Evolutionary conservation across 1,140 invertebrate species (phyloP).

Genomic region (Maniola jurtina): DNA sequence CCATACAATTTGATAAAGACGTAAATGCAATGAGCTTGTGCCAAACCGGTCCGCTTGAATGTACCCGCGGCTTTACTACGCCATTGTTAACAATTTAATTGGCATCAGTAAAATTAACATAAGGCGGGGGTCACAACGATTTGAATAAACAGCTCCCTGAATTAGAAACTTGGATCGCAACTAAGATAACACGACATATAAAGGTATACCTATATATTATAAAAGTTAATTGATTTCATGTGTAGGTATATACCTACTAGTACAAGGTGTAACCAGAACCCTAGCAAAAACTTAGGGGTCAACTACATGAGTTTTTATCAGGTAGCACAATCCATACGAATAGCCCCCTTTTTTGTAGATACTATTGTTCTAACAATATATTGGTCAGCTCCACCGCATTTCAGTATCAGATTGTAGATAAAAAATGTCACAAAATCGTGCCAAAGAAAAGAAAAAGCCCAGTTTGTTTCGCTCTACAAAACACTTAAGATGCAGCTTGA

Average conservation of each 20-base stretch:
- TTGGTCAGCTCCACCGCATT: conserved; percentile 1
- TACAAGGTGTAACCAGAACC: too few species aligned
- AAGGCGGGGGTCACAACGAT: conserved; percentile 40
- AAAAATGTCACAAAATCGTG: conserved; percentile 15
- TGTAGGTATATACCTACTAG: too few species aligned
- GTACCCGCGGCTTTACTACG: conserved; percentile 48
- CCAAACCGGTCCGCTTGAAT: conserved; percentile 65
- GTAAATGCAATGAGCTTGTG: conserved; percentile 47
- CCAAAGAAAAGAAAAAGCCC: conserved; percentile 21
- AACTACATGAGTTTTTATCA: too few species aligned
- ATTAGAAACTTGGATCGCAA: conserved; percentile 30
- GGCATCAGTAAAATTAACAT: conserved; percentile 50
- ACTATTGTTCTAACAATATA: neutral
- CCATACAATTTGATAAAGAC: conserved; percentile 46
- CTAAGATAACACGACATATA: neutral
- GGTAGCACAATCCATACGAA: neutral
- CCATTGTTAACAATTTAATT: conserved; percentile 76
- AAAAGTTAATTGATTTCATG: too few species aligned
- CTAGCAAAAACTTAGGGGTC: too few species aligned
- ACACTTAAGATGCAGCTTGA: conserved; percentile 30
- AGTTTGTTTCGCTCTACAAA: conserved; percentile 21
- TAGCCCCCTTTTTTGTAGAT: neutral
- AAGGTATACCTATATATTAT: too few species aligned
- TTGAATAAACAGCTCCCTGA: conserved; percentile 29
- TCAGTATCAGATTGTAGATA: conserved; percentile 2